These are phyloP conservation scores for Resseliella maxima DNA, from an alignment of 2,888 invertebrate genomes.

Conservation along the genomic window DNA sequence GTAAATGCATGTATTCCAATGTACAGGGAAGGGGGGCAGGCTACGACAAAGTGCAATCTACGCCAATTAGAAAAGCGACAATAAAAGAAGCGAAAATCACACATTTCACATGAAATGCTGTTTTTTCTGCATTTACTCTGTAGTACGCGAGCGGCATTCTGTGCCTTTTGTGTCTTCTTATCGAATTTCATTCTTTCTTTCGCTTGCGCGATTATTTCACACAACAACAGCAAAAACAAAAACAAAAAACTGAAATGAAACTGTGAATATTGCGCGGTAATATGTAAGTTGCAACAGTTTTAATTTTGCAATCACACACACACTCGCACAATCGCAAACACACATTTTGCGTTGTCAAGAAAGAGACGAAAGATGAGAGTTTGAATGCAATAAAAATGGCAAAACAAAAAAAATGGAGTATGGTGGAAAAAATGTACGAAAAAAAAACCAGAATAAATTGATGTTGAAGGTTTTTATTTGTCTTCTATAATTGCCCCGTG, in stretches of 20 bases:
- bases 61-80: conserved; percentile 25
- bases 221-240: background rate
- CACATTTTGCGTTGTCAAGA: background rate
- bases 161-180: background rate
- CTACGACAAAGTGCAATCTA: too few species aligned
- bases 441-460: background rate
- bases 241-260: background rate
- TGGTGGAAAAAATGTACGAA: conserved; percentile 17
- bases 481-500: conserved; percentile 27
- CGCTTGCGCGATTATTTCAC: conserved; percentile 51
- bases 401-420: background rate
- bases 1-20: too few species aligned
- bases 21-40: too few species aligned
- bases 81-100: background rate
- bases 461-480: conserved; percentile 49
- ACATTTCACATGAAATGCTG: background rate
- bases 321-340: background rate
- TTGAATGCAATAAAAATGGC: background rate
- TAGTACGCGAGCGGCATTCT: background rate
- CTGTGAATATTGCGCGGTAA: conserved; percentile 41
- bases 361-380: conserved; percentile 41
- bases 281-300: conserved; percentile 42
- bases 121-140: background rate
- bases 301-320: conserved; percentile 48
- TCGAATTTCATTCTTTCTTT: conserved; percentile 41